These are phyloP conservation scores for Hippocampus kuda DNA, from an alignment of 2,797 vertebrate species.

Conservation along the genomic window DNA sequence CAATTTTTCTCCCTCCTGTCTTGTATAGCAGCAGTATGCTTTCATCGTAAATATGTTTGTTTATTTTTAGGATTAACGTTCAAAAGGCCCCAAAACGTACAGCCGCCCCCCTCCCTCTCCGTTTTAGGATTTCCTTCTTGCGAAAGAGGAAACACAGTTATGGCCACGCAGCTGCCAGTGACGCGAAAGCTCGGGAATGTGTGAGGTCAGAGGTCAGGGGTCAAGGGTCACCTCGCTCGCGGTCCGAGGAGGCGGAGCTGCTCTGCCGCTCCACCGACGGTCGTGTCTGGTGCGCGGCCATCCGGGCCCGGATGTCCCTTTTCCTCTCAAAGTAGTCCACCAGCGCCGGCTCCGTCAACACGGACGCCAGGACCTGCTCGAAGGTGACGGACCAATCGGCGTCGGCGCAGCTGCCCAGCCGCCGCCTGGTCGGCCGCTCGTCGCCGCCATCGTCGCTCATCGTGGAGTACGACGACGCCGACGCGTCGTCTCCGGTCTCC, in stretches of 20 bases:
- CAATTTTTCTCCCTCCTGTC: too few species aligned
- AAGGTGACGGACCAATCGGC: constrained; percentile 92
- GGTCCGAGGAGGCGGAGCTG: constrained; percentile 80
- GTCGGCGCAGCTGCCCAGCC: constrained; percentile 69
- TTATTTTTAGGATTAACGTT: too few species aligned
- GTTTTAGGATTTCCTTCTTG: not conserved
- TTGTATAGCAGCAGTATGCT: too few species aligned
- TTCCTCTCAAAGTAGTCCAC: constrained; percentile 94
- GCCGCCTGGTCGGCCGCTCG: constrained; percentile 50
- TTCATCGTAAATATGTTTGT: too few species aligned
- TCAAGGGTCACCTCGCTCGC: constrained; percentile 69
- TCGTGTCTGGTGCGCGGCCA: constrained; percentile 71
- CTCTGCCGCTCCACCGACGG: constrained; percentile 82
- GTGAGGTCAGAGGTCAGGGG: not conserved
- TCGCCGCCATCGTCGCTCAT: constrained; percentile 85
- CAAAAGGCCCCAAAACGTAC: too few species aligned
- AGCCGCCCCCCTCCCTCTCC: too few species aligned
- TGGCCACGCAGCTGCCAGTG: not conserved
- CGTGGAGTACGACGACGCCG: constrained; percentile 87
- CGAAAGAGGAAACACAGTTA: not conserved
- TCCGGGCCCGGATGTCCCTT: constrained; percentile 74
- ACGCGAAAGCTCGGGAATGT: not conserved
- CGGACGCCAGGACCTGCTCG: constrained; percentile 90
- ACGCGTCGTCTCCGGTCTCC: constrained; percentile 75
- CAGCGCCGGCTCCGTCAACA: constrained; percentile 86